Conservation (phyloP, 1,140 invertebrate genomes). For the Gonatopus flavifemur region DNA sequence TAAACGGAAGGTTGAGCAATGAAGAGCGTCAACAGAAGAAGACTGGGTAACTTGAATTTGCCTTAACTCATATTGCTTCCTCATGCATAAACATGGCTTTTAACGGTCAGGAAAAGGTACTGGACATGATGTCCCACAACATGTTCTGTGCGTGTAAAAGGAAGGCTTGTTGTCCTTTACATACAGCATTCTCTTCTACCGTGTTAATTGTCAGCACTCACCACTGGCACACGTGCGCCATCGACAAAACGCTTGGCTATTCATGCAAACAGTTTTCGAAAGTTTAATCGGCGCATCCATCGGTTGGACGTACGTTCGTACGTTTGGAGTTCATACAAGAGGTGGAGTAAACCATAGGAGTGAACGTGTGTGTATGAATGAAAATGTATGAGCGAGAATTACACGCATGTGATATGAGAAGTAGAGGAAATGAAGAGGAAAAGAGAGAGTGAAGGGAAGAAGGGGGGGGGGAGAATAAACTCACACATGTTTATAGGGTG, state of each 20-base stretch:
- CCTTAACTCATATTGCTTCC: too few species aligned
- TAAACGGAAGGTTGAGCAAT: too few species aligned
- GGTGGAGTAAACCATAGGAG: conserved; percentile 22
- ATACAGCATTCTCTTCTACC: conserved; percentile 31
- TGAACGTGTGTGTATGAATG: conserved; percentile 8
- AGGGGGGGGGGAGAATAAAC: not conserved
- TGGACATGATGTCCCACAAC: too few species aligned
- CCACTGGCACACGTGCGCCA: conserved; percentile 33
- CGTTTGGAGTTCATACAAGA: conserved; percentile 39
- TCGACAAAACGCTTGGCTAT: conserved; percentile 44
- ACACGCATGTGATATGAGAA: too few species aligned
- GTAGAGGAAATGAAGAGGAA: conserved; percentile 7
- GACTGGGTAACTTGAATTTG: too few species aligned
- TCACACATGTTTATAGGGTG: too few species aligned
- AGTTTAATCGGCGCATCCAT: conserved; percentile 50
- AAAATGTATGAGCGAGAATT: not conserved
- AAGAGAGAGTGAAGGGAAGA: conserved; percentile 3
- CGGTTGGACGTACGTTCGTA: conserved; percentile 30
- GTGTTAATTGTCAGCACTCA: conserved; percentile 49
- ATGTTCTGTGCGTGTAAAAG: too few species aligned
- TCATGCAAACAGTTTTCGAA: conserved; percentile 53
- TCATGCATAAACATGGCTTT: conserved; percentile 6
- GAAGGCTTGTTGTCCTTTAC: not conserved
- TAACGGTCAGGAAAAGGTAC: not conserved
- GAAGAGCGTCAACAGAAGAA: too few species aligned